Evolutionary conservation across 2,113 vertebrate species (phyloP).

Genomic region (Mungos mungo): DNA sequence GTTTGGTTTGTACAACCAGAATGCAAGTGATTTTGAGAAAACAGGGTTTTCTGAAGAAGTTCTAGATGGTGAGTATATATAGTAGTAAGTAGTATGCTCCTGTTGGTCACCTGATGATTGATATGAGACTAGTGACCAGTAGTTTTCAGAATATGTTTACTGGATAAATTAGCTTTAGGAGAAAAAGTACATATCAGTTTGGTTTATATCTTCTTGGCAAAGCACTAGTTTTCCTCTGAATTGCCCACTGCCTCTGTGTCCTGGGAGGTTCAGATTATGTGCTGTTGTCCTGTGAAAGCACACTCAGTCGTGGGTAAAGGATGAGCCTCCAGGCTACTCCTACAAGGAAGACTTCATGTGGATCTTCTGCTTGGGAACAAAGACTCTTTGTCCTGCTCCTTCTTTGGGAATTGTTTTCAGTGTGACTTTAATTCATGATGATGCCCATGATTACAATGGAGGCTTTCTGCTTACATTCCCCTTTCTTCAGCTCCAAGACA

Average conservation of each 20-base stretch:
- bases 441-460: slow-evolving; percentile 17
- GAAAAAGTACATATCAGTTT: neutral
- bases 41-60: slow-evolving; percentile 94
- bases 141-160: slow-evolving; percentile 45
- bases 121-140: neutral
- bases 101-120: neutral
- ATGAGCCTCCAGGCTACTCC: slow-evolving; percentile 7
- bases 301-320: slow-evolving; percentile 34
- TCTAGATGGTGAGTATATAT: slow-evolving; percentile 91
- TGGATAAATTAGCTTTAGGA: slow-evolving; percentile 42
- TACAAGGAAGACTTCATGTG: slow-evolving; percentile 53
- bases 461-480: slow-evolving; percentile 64
- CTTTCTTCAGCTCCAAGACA: slow-evolving; percentile 49
- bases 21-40: slow-evolving; percentile 87
- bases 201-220: slow-evolving; percentile 4
- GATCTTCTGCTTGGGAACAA: slow-evolving; percentile 49
- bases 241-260: neutral
- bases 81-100: neutral
- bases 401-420: slow-evolving; percentile 69
- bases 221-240: slow-evolving; percentile 2
- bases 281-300: slow-evolving; percentile 29
- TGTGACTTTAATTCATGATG: slow-evolving; percentile 67
- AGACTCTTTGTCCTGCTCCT: slow-evolving; percentile 57
- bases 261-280: slow-evolving; percentile 7
- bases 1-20: slow-evolving; percentile 93